Percentiles rank a stretch among this genome's conserved stretches.
These are phyloP conservation scores for Mamestra brassicae DNA, from an alignment of 2,888 invertebrate genomes.

Conservation along the genomic window DNA sequence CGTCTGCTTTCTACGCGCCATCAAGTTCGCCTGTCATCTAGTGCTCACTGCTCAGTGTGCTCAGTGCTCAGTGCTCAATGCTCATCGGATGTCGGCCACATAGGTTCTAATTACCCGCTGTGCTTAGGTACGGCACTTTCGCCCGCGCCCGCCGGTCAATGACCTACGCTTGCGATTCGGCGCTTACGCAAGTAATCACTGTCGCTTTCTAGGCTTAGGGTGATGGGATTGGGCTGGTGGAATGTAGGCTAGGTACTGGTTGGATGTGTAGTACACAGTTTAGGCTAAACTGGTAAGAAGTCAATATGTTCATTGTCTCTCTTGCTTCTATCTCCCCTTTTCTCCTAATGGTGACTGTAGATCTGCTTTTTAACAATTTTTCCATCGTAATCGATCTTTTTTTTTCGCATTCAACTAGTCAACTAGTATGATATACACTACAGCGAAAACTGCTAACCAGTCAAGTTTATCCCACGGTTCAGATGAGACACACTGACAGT, in stretches of 20 bases:
- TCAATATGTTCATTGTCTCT: too few relatives aligned
- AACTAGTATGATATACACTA: too few relatives aligned
- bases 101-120: constrained; percentile 75
- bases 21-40: constrained; percentile 36
- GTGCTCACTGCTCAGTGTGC: constrained; percentile 29
- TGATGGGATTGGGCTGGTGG: constrained; percentile 52
- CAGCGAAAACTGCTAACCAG: too few relatives aligned
- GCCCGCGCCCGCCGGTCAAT: constrained; percentile 80
- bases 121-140: constrained; percentile 81
- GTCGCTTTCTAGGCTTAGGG: constrained; percentile 86
- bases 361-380: too few relatives aligned
- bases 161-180: constrained; percentile 81
- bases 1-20: constrained; percentile 42
- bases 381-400: too few relatives aligned
- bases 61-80: constrained; percentile 6
- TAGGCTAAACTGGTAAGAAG: background rate
- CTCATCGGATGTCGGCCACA: constrained; percentile 58
- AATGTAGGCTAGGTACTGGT: constrained; percentile 26
- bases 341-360: too few relatives aligned
- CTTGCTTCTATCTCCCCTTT: too few relatives aligned
- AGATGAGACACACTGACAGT: background rate
- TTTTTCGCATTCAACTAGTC: too few relatives aligned
- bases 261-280: background rate
- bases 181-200: constrained; percentile 86
- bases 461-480: background rate